These are phyloP conservation scores for Apis florea DNA, from an alignment of 1,140 invertebrate genomes.

Conservation along the genomic window DNA sequence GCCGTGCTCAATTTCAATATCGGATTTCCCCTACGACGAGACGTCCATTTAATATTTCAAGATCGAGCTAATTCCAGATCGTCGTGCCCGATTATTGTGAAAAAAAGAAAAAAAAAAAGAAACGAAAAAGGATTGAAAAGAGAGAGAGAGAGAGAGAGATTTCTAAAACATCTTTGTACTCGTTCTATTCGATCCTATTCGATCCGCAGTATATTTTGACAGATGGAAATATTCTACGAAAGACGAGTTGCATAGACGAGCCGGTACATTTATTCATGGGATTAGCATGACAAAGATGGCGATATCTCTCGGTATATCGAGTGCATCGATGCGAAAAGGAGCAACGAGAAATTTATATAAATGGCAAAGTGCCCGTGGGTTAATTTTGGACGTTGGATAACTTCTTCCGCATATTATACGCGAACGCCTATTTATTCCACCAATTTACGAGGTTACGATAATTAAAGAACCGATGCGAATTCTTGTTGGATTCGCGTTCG, in stretches of 20 bases:
- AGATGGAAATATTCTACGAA: neutral
- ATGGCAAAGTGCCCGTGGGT: constrained; percentile 34
- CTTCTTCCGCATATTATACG: constrained; percentile 35
- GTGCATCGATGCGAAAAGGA: constrained; percentile 29
- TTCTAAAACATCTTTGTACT: neutral
- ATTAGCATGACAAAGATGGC: neutral
- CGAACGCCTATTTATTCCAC: constrained; percentile 31
- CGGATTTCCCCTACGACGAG: neutral
- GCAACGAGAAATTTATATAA: constrained; percentile 27
- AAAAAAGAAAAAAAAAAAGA: too few relatives aligned
- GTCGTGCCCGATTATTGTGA: neutral
- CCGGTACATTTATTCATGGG: neutral
- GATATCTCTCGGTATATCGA: constrained; percentile 14
- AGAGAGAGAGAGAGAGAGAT: too few relatives aligned
- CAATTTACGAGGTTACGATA: constrained; percentile 19
- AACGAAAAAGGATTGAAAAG: too few relatives aligned
- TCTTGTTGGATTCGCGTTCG: neutral
- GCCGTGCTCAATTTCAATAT: constrained; percentile 9
- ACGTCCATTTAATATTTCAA: constrained; percentile 9
- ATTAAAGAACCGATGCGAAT: constrained; percentile 8
- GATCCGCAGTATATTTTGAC: neutral
- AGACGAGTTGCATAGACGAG: neutral
- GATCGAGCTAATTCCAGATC: neutral
- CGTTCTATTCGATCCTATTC: neutral
- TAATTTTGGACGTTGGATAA: constrained; percentile 31